Conservation (phyloP, 2,888 invertebrate genomes). For the Brachyptera risi region DNA sequence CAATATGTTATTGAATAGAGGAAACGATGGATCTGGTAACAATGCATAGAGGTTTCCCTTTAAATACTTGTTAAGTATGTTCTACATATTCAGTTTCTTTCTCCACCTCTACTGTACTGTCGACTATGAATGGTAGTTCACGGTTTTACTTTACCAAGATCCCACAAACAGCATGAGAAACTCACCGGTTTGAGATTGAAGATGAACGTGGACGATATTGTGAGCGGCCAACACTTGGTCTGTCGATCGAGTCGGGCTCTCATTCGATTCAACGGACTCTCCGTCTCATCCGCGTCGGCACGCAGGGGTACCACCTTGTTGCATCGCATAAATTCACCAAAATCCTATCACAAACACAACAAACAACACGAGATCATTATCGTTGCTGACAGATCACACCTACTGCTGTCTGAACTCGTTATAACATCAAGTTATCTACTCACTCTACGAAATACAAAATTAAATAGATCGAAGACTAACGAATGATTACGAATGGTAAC, state of each 20-base stretch:
- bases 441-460: no score
- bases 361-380: not conserved
- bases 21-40: no score
- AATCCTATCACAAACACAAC: slow-evolving; percentile 53
- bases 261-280: slow-evolving; percentile 55
- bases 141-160: not conserved
- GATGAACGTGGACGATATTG: slow-evolving; percentile 82
- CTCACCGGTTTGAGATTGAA: slow-evolving; percentile 74
- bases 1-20: no score
- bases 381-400: not conserved
- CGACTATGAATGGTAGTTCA: not conserved
- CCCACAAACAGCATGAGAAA: slow-evolving; percentile 25
- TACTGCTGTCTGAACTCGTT: no score
- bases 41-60: no score
- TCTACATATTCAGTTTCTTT: not conserved
- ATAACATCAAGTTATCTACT: no score
- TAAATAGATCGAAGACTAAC: no score
- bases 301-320: slow-evolving; percentile 70
- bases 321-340: slow-evolving; percentile 82
- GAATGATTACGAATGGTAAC: no score
- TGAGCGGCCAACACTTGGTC: slow-evolving; percentile 64
- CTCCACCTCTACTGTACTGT: not conserved
- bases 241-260: slow-evolving; percentile 68
- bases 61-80: not conserved
- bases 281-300: slow-evolving; percentile 34